phyloP scores from a whole-genome alignment of 2,888 invertebrate species.

The Asteroscopus sphinx region DNA sequence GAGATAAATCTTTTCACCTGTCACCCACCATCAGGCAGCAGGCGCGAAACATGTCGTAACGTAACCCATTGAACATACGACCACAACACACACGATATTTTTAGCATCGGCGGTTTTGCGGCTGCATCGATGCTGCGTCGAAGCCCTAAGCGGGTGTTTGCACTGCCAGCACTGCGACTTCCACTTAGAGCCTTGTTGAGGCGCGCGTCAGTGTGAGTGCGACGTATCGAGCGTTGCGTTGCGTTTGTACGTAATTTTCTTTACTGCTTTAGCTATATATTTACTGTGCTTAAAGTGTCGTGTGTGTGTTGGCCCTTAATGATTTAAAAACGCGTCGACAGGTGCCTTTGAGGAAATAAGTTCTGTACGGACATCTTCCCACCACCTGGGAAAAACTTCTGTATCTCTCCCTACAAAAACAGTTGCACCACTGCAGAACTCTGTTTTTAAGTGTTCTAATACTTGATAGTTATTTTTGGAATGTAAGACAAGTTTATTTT shows the following conservation, averaged over 20 bases:
- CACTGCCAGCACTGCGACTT: too few species aligned
- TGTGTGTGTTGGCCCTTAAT: too few species aligned
- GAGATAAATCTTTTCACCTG: slow-evolving; percentile 5
- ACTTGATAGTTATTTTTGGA: slow-evolving; percentile 24
- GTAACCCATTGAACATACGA: slow-evolving; percentile 29
- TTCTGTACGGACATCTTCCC: slow-evolving; percentile 44
- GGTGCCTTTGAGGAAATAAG: slow-evolving; percentile 58
- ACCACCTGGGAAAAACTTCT: slow-evolving; percentile 25
- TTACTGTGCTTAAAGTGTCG: too few species aligned
- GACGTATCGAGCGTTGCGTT: too few species aligned
- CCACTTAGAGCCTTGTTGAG: too few species aligned
- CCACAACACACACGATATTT: too few species aligned
- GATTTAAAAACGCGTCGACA: slow-evolving; percentile 42
- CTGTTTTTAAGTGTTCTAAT: slow-evolving; percentile 31
- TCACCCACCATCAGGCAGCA: slow-evolving; percentile 14
- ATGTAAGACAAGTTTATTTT: slow-evolving; percentile 8
- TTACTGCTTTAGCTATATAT: too few species aligned
- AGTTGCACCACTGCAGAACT: slow-evolving; percentile 14
- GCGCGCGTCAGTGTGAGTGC: too few species aligned
- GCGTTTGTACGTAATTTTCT: too few species aligned
- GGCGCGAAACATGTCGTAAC: slow-evolving; percentile 27
- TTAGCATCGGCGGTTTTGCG: too few species aligned
- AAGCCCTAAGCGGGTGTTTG: too few species aligned
- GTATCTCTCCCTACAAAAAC: slow-evolving; percentile 19
- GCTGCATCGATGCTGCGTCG: too few species aligned